These are phyloP conservation scores for Oreotrochilus melanogaster DNA, from an alignment of 2,113 vertebrate genomes.

Conservation along the genomic window DNA sequence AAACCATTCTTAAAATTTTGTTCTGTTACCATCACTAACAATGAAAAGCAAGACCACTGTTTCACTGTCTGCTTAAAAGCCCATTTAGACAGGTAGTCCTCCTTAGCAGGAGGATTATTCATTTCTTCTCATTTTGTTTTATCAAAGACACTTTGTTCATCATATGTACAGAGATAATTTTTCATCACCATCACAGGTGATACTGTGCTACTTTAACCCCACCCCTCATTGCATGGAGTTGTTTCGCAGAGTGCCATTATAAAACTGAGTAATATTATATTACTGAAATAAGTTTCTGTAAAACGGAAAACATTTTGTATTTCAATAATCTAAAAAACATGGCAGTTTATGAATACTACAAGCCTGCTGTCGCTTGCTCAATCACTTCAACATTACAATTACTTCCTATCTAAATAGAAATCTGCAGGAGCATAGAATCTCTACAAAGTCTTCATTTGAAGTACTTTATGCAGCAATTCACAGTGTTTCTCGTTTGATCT, in stretches of 20 bases:
- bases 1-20: background rate
- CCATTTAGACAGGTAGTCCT: background rate
- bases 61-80: background rate
- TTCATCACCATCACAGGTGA: background rate
- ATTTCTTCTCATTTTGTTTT: constrained; percentile 4
- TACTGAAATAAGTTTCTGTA: background rate
- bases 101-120: background rate
- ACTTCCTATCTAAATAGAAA: background rate
- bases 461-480: background rate
- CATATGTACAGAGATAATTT: background rate
- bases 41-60: background rate
- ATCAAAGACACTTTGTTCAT: background rate
- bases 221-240: background rate
- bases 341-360: background rate
- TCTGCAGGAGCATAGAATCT: background rate
- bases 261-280: background rate
- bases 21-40: background rate
- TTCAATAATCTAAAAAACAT: background rate
- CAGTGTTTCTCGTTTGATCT: background rate
- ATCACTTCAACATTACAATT: background rate
- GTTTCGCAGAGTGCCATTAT: background rate
- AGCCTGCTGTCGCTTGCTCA: background rate
- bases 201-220: background rate
- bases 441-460: background rate
- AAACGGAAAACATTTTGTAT: background rate